Conservation (phyloP, 2,888 invertebrate genomes). For the Schizotus pectinicornis region DNA sequence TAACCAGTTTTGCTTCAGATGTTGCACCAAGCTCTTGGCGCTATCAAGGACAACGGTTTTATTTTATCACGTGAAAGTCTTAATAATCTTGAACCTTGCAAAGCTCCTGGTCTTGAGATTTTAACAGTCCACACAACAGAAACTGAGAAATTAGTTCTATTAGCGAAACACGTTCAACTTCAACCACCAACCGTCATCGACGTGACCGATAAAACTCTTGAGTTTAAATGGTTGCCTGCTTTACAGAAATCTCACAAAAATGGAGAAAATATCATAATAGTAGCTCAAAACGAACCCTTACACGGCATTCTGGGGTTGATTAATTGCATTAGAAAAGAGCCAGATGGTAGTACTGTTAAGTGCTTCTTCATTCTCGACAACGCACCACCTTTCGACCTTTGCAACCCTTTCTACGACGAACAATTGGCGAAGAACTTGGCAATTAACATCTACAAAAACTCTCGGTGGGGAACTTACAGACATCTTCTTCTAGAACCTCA, state of each 20-base stretch:
- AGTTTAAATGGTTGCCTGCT: not conserved
- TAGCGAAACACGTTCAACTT: constrained; percentile 57
- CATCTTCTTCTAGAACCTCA: constrained; percentile 71
- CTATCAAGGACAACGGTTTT: too few species aligned
- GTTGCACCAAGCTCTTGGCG: too few species aligned
- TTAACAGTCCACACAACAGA: constrained; percentile 61
- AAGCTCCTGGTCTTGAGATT: constrained; percentile 60
- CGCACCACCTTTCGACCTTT: constrained; percentile 70
- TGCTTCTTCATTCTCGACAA: constrained; percentile 64
- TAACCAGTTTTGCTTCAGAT: too few species aligned
- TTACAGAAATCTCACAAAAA: not conserved
- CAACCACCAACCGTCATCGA: constrained; percentile 36
- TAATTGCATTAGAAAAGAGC: constrained; percentile 69
- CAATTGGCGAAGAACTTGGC: constrained; percentile 76
- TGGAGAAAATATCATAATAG: not conserved
- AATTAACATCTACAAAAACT: constrained; percentile 75
- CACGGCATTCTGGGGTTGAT: constrained; percentile 60
- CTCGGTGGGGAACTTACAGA: constrained; percentile 69
- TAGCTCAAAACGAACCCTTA: not conserved
- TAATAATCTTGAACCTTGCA: constrained; percentile 58
- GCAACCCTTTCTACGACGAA: constrained; percentile 61
- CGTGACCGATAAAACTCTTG: constrained; percentile 42
- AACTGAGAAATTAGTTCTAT: constrained; percentile 62
- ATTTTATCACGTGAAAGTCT: constrained; percentile 67
- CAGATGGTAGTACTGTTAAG: constrained; percentile 56